A percentile compares a stretch with the other conserved stretches of the same genome.
phyloP scores from a whole-genome alignment of 2,797 vertebrate genomes.

The Phalanger gymnotis region DNA sequence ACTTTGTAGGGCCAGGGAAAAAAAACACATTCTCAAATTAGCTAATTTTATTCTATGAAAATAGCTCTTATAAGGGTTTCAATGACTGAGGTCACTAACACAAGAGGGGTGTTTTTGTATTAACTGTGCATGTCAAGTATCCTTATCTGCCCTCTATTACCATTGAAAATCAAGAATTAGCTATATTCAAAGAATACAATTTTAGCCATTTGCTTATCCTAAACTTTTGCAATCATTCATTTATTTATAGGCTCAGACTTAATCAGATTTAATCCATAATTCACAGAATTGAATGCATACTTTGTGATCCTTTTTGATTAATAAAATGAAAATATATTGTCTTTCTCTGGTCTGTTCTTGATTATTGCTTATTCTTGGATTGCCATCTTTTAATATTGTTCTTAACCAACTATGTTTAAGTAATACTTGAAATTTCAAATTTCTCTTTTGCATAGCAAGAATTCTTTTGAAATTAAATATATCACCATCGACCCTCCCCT shows the following conservation, averaged over 20 bases:
- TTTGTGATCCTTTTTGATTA: neutral
- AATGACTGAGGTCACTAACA: slow-evolving; percentile 5
- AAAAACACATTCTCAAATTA: neutral
- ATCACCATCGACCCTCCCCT: neutral
- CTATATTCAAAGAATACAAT: neutral
- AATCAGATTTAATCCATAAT: slow-evolving; percentile 5
- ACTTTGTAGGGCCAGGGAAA: neutral
- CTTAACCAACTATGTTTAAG: neutral
- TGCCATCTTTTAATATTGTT: neutral
- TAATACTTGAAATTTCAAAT: slow-evolving; percentile 9
- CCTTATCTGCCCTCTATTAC: neutral
- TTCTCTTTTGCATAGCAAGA: neutral
- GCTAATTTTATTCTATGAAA: neutral
- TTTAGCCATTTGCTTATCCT: slow-evolving; percentile 9
- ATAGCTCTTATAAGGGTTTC: neutral
- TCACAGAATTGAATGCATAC: neutral
- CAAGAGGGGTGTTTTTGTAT: neutral
- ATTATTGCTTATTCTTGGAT: neutral
- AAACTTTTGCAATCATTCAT: neutral
- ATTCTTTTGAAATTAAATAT: neutral
- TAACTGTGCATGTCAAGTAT: neutral
- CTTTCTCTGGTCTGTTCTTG: neutral
- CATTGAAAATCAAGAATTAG: neutral
- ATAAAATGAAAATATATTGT: neutral
- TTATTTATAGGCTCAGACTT: neutral